Evolutionary conservation across 1,140 invertebrate species (phyloP).

Genomic region (Zaprionus africanus): DNA sequence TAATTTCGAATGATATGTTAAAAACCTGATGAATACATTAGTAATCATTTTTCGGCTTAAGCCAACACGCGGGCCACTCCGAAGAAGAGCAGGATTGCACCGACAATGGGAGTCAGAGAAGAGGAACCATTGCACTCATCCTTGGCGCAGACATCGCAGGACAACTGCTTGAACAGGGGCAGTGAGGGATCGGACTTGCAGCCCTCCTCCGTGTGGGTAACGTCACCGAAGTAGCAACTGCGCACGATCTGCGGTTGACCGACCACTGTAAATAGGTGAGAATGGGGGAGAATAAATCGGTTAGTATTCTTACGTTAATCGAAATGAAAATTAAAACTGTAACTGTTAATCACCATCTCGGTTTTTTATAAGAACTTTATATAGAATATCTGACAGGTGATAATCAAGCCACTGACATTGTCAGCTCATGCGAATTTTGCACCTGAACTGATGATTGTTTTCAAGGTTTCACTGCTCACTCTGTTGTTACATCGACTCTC

Average conservation of each 20-base stretch:
- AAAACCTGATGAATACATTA: background rate
- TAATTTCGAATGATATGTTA: slow-evolving; percentile 5
- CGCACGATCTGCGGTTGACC: slow-evolving; percentile 62
- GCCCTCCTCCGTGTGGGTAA: slow-evolving; percentile 54
- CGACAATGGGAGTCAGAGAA: slow-evolving; percentile 61
- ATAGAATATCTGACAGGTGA: slow-evolving; percentile 24
- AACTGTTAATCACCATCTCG: slow-evolving; percentile 1
- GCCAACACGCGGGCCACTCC: slow-evolving; percentile 69
- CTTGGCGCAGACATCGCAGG: slow-evolving; percentile 73
- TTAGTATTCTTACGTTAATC: background rate
- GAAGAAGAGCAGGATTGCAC: slow-evolving; percentile 66
- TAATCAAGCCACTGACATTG: slow-evolving; percentile 24
- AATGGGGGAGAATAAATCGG: background rate
- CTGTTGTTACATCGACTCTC: slow-evolving; percentile 18
- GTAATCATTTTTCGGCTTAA: slow-evolving; percentile 30
- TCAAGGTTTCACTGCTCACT: slow-evolving; percentile 27
- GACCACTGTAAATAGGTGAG: slow-evolving; percentile 41
- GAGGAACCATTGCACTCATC: slow-evolving; percentile 75
- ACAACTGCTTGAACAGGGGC: slow-evolving; percentile 59
- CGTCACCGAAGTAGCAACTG: slow-evolving; percentile 70
- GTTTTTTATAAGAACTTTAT: slow-evolving; percentile 10
- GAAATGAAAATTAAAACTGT: background rate
- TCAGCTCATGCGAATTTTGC: slow-evolving; percentile 13
- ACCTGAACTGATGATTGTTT: slow-evolving; percentile 1
- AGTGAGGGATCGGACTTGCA: slow-evolving; percentile 63